Evolutionary conservation across 2,797 vertebrate species (phyloP).

Genomic region (Necrosyrtes monachus): DNA sequence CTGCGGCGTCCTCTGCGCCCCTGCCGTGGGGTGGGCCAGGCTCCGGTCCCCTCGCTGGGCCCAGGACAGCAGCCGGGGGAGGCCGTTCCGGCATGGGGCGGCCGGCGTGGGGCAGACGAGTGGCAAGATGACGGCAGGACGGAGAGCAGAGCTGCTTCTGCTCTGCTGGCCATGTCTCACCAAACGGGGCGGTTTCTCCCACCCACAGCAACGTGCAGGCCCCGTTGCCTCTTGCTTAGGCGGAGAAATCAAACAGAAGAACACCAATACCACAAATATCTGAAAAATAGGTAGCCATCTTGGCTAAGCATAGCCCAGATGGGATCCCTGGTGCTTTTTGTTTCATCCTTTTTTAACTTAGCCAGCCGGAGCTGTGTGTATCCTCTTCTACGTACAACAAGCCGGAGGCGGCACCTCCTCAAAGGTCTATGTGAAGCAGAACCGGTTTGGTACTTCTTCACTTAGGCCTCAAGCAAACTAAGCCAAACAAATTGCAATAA

Average conservation of each 20-base stretch:
- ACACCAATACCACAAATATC: neutral
- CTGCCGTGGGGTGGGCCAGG: neutral
- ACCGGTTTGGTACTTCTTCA: neutral
- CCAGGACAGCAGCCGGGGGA: accelerated
- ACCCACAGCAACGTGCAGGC: neutral
- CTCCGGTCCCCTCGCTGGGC: neutral
- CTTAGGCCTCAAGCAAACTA: neutral
- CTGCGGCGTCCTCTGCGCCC: neutral
- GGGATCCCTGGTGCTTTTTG: neutral
- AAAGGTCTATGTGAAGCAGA: neutral
- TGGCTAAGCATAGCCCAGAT: neutral
- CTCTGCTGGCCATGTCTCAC: neutral
- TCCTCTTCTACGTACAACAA: neutral
- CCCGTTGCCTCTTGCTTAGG: neutral
- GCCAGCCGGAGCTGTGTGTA: neutral
- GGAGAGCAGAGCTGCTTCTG: neutral
- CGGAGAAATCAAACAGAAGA: neutral
- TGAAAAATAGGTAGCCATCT: neutral
- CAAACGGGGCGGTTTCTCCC: accelerated
- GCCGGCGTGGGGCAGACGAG: accelerated
- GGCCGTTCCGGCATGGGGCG: too few relatives aligned
- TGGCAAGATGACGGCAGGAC: neutral
- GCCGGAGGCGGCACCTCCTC: neutral
- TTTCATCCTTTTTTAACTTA: neutral
- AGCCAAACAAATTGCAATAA: neutral